Evolutionary conservation across 2,113 vertebrate species (phyloP).

Genomic region (Microtus pennsylvanicus): DNA sequence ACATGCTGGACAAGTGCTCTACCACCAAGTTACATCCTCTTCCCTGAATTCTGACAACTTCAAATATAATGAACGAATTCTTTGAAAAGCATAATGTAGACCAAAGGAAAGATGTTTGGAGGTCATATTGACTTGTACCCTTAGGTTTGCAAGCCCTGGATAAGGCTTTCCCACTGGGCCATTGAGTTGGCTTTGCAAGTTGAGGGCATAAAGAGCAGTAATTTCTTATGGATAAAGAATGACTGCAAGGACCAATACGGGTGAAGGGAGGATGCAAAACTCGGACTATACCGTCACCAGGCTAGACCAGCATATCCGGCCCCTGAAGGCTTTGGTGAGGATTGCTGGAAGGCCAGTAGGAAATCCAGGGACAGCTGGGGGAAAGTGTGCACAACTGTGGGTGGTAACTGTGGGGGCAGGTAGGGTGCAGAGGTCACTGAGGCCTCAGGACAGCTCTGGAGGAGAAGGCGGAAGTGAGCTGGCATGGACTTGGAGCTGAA

Average conservation of each 20-base stretch:
- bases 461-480: neutral
- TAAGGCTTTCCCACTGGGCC: neutral
- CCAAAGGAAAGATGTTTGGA: neutral
- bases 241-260: neutral
- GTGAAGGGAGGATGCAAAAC: neutral
- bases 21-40: neutral
- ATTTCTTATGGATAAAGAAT: neutral
- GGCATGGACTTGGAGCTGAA: neutral
- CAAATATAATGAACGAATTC: neutral
- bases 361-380: neutral
- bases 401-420: neutral
- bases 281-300: neutral
- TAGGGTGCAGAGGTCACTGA: slow-evolving; percentile 40
- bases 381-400: neutral
- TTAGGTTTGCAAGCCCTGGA: neutral
- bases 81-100: neutral
- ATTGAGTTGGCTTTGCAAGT: neutral
- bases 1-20: neutral
- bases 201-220: neutral
- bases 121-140: neutral
- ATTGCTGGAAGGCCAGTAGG: neutral
- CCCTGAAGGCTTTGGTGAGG: neutral
- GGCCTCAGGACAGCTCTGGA: neutral
- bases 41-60: neutral
- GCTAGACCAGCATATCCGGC: neutral